Evolutionary conservation across 2,113 vertebrate species (phyloP).

Genomic region (Sturnira hondurensis): DNA sequence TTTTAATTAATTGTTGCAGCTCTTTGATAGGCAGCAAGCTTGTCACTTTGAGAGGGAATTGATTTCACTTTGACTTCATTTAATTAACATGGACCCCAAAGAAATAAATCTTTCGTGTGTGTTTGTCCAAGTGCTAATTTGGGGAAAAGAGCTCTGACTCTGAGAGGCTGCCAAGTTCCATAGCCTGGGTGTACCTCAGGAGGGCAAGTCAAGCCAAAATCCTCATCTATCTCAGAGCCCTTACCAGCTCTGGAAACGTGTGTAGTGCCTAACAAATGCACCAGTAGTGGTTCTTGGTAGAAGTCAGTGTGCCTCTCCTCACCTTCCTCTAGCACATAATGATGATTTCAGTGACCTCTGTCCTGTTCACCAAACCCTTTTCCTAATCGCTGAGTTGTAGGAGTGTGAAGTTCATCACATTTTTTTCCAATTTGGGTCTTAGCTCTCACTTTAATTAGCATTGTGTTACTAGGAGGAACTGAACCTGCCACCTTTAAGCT

Average conservation of each 20-base stretch:
- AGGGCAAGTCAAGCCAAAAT: not conserved
- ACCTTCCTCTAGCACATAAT: not conserved
- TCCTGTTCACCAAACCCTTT: not conserved
- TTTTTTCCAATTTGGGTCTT: not conserved
- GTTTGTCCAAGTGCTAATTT: slow-evolving; percentile 40
- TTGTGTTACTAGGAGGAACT: not conserved
- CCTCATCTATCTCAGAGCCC: not conserved
- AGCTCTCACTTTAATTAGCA: slow-evolving; percentile 26
- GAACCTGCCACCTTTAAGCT: not conserved
- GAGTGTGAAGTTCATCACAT: not conserved
- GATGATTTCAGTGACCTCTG: not conserved
- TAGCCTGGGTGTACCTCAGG: not conserved
- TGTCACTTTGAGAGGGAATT: not conserved
- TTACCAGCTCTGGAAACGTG: not conserved
- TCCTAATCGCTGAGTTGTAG: not conserved
- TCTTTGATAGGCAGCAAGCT: not conserved
- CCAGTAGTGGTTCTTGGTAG: not conserved
- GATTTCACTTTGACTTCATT: slow-evolving; percentile 39
- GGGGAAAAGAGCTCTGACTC: not conserved
- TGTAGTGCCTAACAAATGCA: not conserved
- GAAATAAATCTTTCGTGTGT: slow-evolving; percentile 37
- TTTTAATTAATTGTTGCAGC: not conserved
- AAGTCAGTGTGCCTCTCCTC: not conserved
- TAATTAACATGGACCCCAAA: slow-evolving; percentile 50
- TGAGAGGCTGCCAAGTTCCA: not conserved